These are phyloP conservation scores for Apeira syringaria DNA, from an alignment of 2,888 invertebrate species.

Conservation along the genomic window DNA sequence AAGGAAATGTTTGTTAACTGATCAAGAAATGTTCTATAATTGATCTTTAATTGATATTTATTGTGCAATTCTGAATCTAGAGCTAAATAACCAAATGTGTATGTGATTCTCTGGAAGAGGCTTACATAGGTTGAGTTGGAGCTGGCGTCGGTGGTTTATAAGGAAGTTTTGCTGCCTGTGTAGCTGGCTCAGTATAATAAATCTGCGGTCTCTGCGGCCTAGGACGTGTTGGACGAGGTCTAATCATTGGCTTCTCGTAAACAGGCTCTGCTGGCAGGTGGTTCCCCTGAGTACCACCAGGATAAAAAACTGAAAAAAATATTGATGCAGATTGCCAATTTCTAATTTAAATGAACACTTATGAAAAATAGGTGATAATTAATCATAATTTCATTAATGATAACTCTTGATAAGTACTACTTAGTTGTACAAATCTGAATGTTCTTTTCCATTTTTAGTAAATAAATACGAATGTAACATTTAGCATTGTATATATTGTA, in stretches of 20 bases:
- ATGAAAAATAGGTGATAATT: too few relatives aligned
- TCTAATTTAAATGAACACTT: too few relatives aligned
- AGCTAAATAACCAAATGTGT: too few relatives aligned
- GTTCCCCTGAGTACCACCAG: neutral
- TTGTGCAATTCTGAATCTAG: too few relatives aligned
- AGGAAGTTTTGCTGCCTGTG: slow-evolving; percentile 22
- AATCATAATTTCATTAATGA: too few relatives aligned
- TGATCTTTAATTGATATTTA: neutral
- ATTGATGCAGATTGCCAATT: too few relatives aligned
- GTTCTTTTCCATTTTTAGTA: too few relatives aligned
- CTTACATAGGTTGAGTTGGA: slow-evolving; percentile 7
- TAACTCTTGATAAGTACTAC: too few relatives aligned
- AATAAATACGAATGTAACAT: too few relatives aligned
- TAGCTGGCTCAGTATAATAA: slow-evolving; percentile 31
- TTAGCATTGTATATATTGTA: too few relatives aligned
- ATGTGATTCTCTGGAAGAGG: neutral
- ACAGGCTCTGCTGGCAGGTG: slow-evolving; percentile 4
- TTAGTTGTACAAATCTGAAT: too few relatives aligned
- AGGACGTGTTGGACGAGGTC: slow-evolving; percentile 7
- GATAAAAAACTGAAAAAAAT: slow-evolving; percentile 11
- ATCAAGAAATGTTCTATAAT: neutral
- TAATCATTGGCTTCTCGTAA: slow-evolving; percentile 12
- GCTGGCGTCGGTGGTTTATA: slow-evolving; percentile 25
- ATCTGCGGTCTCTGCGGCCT: slow-evolving; percentile 12
- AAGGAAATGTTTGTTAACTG: neutral